Evolutionary conservation across 2,888 invertebrate genomes (phyloP).

Genomic region (Meiosimyza platycephala): DNA sequence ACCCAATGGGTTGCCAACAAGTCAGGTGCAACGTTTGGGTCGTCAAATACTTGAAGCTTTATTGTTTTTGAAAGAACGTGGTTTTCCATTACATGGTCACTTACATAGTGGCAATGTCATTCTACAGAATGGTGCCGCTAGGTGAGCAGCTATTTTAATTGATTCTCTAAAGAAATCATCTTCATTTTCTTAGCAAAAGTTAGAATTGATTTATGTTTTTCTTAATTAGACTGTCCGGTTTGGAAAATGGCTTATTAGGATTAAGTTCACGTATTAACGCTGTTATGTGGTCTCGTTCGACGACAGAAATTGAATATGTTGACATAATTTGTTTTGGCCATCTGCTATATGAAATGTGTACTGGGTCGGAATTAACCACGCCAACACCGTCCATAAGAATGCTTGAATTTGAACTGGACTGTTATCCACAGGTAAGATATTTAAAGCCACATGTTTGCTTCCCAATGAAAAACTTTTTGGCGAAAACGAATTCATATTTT

Average conservation of each 20-base stretch:
- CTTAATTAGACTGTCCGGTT: slow-evolving; percentile 78
- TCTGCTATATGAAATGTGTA: slow-evolving; percentile 91
- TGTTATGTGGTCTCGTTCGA: slow-evolving; percentile 68
- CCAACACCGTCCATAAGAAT: slow-evolving; percentile 81
- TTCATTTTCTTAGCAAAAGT: slow-evolving; percentile 5
- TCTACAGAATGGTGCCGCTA: slow-evolving; percentile 90
- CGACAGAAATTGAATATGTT: slow-evolving; percentile 69
- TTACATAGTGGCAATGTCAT: slow-evolving; percentile 92
- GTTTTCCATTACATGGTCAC: slow-evolving; percentile 88
- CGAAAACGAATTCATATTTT: too few relatives aligned
- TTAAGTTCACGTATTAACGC: slow-evolving; percentile 72
- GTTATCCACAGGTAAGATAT: slow-evolving; percentile 75
- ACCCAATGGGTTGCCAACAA: slow-evolving; percentile 78
- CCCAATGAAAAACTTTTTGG: too few relatives aligned
- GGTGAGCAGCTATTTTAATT: slow-evolving; percentile 68
- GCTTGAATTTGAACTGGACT: slow-evolving; percentile 75
- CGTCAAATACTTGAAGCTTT: slow-evolving; percentile 89
- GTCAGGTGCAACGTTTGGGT: slow-evolving; percentile 87
- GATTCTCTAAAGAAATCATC: too few relatives aligned
- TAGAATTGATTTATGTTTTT: slow-evolving; percentile 14
- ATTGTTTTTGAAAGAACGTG: slow-evolving; percentile 84
- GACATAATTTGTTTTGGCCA: slow-evolving; percentile 83
- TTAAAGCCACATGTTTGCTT: too few relatives aligned
- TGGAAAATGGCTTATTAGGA: slow-evolving; percentile 88
- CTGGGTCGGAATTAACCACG: slow-evolving; percentile 82